These are phyloP conservation scores for Hecatera dysodea DNA, from an alignment of 2,888 invertebrate species.

Conservation along the genomic window DNA sequence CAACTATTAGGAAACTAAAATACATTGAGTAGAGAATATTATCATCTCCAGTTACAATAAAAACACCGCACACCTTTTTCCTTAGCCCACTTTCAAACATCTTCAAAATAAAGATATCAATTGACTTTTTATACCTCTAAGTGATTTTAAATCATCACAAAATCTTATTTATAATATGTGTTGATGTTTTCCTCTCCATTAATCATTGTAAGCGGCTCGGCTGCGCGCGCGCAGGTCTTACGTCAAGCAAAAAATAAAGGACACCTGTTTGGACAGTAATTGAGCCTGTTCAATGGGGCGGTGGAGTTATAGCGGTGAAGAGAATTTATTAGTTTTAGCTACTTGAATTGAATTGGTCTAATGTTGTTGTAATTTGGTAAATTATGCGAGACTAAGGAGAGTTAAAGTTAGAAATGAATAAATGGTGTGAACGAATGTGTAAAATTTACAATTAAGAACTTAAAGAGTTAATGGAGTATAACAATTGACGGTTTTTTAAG, in stretches of 20 bases:
- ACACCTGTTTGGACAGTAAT: slow-evolving; percentile 37
- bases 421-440: not conserved
- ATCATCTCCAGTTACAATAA: not conserved
- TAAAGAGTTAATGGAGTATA: too few species aligned
- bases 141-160: slow-evolving; percentile 35
- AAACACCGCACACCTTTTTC: not conserved
- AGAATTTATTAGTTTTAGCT: slow-evolving; percentile 17
- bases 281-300: slow-evolving; percentile 45
- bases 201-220: slow-evolving; percentile 29
- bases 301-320: not conserved
- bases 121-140: slow-evolving; percentile 26
- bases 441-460: too few species aligned
- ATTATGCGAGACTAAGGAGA: not conserved
- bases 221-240: slow-evolving; percentile 25
- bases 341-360: slow-evolving; percentile 12
- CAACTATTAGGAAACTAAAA: too few species aligned
- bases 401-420: not conserved
- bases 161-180: slow-evolving; percentile 38
- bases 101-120: slow-evolving; percentile 3
- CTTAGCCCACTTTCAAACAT: not conserved
- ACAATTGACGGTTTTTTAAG: too few species aligned
- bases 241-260: slow-evolving; percentile 38
- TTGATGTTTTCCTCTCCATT: slow-evolving; percentile 35
- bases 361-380: not conserved
- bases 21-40: not conserved